These are phyloP conservation scores for Phortica variegata DNA, from an alignment of 1,140 invertebrate genomes.

Conservation along the genomic window DNA sequence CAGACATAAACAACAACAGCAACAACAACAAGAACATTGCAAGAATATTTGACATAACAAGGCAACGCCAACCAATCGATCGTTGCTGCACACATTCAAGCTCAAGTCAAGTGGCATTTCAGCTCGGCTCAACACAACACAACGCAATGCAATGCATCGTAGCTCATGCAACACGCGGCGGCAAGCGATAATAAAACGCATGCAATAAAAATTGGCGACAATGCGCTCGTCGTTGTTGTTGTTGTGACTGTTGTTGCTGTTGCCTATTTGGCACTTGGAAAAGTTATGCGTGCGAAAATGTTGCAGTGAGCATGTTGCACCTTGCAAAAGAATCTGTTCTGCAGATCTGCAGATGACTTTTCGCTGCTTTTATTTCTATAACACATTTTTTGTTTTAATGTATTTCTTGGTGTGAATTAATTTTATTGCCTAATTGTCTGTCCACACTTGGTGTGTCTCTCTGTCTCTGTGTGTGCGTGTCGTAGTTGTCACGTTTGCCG, in stretches of 20 bases:
- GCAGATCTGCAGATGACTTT: background rate
- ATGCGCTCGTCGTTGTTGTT: background rate
- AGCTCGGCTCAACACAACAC: background rate
- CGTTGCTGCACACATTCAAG: too few relatives aligned
- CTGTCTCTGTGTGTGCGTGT: background rate
- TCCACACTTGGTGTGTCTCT: slow-evolving; percentile 7
- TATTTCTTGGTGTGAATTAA: slow-evolving; percentile 34
- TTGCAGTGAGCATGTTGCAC: slow-evolving; percentile 25
- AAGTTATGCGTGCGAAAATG: slow-evolving; percentile 33
- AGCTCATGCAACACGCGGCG: too few relatives aligned
- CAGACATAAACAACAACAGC: too few relatives aligned
- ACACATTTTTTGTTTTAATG: slow-evolving; percentile 23
- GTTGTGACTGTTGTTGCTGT: too few relatives aligned
- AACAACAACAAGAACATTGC: too few relatives aligned
- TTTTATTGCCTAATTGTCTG: slow-evolving; percentile 36
- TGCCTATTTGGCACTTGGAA: too few relatives aligned
- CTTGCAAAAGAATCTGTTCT: slow-evolving; percentile 17
- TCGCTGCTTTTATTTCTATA: background rate
- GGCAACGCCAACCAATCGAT: too few relatives aligned
- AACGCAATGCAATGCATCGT: background rate
- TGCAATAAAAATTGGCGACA: background rate
- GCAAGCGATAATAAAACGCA: too few relatives aligned
- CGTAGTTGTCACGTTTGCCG: background rate
- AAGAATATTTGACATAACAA: too few relatives aligned
- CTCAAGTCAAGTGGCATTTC: background rate